phyloP scores from a whole-genome alignment of 1,140 invertebrate genomes.

The Drosophila busckii region DNA sequence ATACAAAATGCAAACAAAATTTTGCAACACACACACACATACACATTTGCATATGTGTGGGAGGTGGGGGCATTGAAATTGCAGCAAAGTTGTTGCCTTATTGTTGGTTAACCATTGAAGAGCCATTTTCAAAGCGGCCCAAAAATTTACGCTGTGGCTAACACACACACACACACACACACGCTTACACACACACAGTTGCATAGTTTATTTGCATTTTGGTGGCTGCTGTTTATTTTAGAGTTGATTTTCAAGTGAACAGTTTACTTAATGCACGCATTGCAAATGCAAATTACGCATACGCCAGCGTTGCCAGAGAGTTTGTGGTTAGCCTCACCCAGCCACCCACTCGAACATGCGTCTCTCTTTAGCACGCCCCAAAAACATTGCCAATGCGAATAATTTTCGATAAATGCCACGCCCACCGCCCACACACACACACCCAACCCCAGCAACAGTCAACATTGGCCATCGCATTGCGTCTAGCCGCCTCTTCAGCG shows the following conservation, averaged over 20 bases:
- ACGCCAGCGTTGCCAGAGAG: slow-evolving; percentile 65
- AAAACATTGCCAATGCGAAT: slow-evolving; percentile 44
- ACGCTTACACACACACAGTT: slow-evolving; percentile 10
- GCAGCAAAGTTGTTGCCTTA: slow-evolving; percentile 57
- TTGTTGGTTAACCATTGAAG: slow-evolving; percentile 68
- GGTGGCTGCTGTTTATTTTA: slow-evolving; percentile 69
- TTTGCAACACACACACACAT: slow-evolving; percentile 10
- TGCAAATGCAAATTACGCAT: slow-evolving; percentile 67
- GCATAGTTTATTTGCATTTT: slow-evolving; percentile 41
- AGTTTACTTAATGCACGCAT: slow-evolving; percentile 72
- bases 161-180: slow-evolving; percentile 3
- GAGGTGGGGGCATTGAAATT: slow-evolving; percentile 37
- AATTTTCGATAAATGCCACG: slow-evolving; percentile 66
- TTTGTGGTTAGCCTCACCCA: slow-evolving; percentile 51
- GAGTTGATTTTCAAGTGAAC: slow-evolving; percentile 77
- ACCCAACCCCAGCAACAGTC: neutral
- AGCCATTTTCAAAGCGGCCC: slow-evolving; percentile 48
- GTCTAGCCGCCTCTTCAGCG: slow-evolving; percentile 43
- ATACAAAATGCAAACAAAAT: slow-evolving; percentile 72
- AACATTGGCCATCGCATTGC: slow-evolving; percentile 8
- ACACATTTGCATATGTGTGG: neutral
- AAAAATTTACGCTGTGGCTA: slow-evolving; percentile 42
- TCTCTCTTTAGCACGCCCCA: slow-evolving; percentile 4
- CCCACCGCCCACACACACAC: slow-evolving; percentile 17
- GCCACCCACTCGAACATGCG: neutral